phyloP scores from a whole-genome alignment of 2,797 vertebrate species.

The Artibeus jamaicensis region DNA sequence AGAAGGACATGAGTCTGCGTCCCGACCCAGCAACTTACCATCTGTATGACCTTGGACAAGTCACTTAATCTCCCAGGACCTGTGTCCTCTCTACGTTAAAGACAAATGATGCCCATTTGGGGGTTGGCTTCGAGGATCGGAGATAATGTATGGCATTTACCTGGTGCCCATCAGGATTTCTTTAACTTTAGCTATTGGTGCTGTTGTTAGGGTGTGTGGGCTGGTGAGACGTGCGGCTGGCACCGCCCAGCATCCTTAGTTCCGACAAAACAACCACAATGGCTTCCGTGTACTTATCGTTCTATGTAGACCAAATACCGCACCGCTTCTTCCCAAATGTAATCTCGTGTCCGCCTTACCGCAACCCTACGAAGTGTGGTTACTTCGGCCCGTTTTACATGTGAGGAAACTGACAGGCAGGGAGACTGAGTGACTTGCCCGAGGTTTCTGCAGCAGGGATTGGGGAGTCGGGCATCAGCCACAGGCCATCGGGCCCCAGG shows the following conservation, averaged over 20 bases:
- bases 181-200: background rate
- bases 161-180: background rate
- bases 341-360: background rate
- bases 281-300: background rate
- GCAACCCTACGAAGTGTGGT: background rate
- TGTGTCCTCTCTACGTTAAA: background rate
- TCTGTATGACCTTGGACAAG: background rate
- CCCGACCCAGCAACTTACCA: background rate
- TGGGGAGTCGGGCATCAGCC: background rate
- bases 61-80: background rate
- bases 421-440: background rate
- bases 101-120: background rate
- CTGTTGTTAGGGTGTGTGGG: background rate
- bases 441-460: background rate
- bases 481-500: background rate
- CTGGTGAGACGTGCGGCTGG: background rate
- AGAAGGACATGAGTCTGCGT: background rate
- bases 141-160: background rate
- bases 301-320: background rate
- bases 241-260: background rate
- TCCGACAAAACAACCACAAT: background rate
- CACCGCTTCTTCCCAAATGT: background rate
- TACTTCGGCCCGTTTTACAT: background rate
- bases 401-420: background rate
- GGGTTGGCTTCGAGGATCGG: background rate